Base-by-base conservation (phyloP, 35 echinoderm and acorn worm genomes). In the Antedon bifida region DNA sequence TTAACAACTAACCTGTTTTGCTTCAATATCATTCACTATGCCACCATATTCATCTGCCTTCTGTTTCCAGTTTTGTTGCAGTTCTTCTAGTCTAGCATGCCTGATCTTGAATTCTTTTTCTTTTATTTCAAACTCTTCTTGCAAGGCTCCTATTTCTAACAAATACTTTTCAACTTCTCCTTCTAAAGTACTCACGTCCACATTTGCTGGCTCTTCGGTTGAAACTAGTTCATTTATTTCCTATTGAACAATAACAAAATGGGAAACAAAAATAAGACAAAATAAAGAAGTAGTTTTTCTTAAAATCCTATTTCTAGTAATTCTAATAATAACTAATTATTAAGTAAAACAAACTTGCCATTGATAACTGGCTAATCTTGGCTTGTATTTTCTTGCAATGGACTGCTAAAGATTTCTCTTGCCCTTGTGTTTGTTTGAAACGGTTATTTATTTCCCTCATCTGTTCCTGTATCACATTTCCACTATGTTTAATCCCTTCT, bases 141-240 rank as follows among this genome's bases (percentile, higher is more conserved):
- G 73, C 26, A 64, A 21, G 51, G 9, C 51, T 26, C 9, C 26
- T 11, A 64, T 64, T 64, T 64, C 51, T 16, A 64, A 2, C 51
- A 16, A 0, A 39, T 80, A 80, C 16, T 29, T 80, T 12, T 80
- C 36, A 2, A 97, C 94, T 34, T 97, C 94, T 31, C 90, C 94
- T 51, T 97, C 90, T 35, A 97, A 82, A 21, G 91, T 85, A 12
- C 64, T 86, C 0, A 97, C 90, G 38, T 92, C 88, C 33, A 90
- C 87, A 28, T 88, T 84, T 30, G 91, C 87, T 1, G 81, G 45
- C 34, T 97, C 94, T 36, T 89, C 90, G 0, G 87, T 46, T 0
- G 84, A 75, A 39, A 92, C 84, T 0, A 97, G 78, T 56, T 92
- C 87, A 21, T 84, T 76, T 17, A 92, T 90, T 74, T 97, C 86